Evolutionary conservation across 2,888 invertebrate species (phyloP).

Genomic region (Frankliniella intonsa): DNA sequence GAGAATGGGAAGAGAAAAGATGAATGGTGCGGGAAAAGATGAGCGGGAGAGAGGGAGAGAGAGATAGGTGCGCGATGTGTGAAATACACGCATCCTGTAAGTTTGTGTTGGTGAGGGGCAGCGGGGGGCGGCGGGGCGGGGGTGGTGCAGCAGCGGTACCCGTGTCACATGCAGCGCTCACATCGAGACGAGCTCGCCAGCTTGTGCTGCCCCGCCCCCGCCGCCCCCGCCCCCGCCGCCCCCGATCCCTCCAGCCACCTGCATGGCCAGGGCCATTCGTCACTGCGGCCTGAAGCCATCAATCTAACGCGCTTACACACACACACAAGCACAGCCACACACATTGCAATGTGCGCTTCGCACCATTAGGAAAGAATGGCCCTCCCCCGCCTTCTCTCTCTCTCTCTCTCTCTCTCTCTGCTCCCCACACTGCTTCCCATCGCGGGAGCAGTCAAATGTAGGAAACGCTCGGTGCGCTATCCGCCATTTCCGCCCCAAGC

Average conservation of each 20-base stretch:
- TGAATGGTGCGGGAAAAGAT: neutral
- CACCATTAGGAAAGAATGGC: neutral
- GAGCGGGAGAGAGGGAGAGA: neutral
- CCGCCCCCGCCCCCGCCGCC: neutral
- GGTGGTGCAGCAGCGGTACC: neutral
- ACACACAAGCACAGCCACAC: neutral
- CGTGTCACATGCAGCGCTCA: neutral
- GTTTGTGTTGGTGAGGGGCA: neutral
- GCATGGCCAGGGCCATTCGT: slow-evolving; percentile 7
- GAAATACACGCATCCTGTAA: neutral
- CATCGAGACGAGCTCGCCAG: neutral
- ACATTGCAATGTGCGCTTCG: neutral
- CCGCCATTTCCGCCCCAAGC: too few relatives aligned
- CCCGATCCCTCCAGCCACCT: neutral
- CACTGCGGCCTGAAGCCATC: slow-evolving; percentile 3
- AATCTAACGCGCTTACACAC: neutral
- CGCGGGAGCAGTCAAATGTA: neutral
- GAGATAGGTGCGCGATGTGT: neutral
- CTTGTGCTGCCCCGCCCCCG: neutral
- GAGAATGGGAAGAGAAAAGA: neutral
- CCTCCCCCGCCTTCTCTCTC: neutral
- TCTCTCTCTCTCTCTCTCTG: slow-evolving; percentile 14
- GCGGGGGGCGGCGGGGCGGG: neutral
- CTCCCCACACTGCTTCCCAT: neutral
- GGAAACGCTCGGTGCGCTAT: too few relatives aligned